phyloP scores from a whole-genome alignment of 2,888 invertebrate genomes.

The Agonopterix subpropinquella region DNA sequence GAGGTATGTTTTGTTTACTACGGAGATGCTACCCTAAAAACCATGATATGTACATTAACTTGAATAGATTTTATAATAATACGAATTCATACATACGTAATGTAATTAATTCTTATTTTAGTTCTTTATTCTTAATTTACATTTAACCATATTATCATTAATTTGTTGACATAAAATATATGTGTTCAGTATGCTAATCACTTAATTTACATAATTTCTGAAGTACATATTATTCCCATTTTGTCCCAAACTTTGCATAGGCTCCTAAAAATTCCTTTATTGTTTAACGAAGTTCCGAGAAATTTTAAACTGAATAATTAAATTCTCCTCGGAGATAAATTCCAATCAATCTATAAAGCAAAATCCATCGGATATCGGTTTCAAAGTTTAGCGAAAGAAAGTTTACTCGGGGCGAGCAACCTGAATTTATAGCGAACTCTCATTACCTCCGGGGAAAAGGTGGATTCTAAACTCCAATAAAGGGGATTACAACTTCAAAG shows the following conservation, averaged over 20 bases:
- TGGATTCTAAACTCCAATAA: slow-evolving; percentile 12
- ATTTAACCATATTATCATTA: no score
- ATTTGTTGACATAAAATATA: slow-evolving; percentile 16
- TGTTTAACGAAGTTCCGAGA: slow-evolving; percentile 4
- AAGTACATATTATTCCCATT: not conserved
- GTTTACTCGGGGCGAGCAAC: slow-evolving; percentile 25
- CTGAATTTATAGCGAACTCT: slow-evolving; percentile 21
- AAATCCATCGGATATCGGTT: slow-evolving; percentile 27
- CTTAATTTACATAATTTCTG: slow-evolving; percentile 26
- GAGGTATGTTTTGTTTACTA: no score
- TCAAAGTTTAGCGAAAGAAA: slow-evolving; percentile 34
- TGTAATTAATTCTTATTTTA: no score
- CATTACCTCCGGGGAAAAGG: slow-evolving; percentile 25
- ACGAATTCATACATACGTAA: no score
- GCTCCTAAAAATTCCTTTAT: slow-evolving; percentile 1
- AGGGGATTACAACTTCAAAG: not conserved
- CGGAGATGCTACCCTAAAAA: no score
- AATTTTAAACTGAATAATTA: slow-evolving; percentile 7
- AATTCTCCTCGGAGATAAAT: slow-evolving; percentile 8
- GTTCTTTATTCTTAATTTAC: no score
- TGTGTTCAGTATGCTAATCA: slow-evolving; percentile 22
- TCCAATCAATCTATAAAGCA: slow-evolving; percentile 23
- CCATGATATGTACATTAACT: no score
- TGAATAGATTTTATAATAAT: no score
- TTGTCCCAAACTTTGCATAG: not conserved